Conservation (phyloP, 2,888 invertebrate species). For the Nineta flava region DNA sequence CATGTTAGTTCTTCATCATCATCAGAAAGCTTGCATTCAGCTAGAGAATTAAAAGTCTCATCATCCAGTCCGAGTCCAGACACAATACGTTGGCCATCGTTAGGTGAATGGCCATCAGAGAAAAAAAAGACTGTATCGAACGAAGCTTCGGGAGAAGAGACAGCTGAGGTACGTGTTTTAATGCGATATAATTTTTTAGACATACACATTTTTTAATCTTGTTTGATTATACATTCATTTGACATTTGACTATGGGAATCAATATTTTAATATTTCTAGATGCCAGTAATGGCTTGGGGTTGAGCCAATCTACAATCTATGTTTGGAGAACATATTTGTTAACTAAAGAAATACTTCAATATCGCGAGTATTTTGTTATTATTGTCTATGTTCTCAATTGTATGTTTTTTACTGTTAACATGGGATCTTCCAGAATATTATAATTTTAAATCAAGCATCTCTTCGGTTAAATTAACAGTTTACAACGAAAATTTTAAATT, state of each 20-base stretch:
- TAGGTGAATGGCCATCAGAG: slow-evolving; percentile 25
- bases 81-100: slow-evolving; percentile 25
- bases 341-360: too few species aligned
- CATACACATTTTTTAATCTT: not conserved
- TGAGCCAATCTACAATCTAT: slow-evolving; percentile 1
- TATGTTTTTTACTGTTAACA: too few species aligned
- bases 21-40: slow-evolving; percentile 39
- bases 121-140: slow-evolving; percentile 21
- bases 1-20: slow-evolving; percentile 41
- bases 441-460: too few species aligned
- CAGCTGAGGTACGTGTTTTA: slow-evolving; percentile 29
- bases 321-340: too few species aligned
- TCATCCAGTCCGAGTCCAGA: slow-evolving; percentile 30
- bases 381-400: too few species aligned
- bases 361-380: too few species aligned
- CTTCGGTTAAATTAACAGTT: too few species aligned
- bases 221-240: not conserved
- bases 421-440: too few species aligned
- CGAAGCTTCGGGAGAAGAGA: slow-evolving; percentile 32
- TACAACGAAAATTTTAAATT: too few species aligned
- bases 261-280: slow-evolving; percentile 3
- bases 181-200: not conserved
- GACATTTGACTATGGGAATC: not conserved
- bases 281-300: slow-evolving; percentile 8
- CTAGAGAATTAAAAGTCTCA: slow-evolving; percentile 20